A percentile compares a stretch with the other conserved stretches of the same genome.
Evolutionary conservation across 37 sponge, comb jelly and placozoan genomes (phyloP).

Genomic region (Lycopodina hypogea): DNA sequence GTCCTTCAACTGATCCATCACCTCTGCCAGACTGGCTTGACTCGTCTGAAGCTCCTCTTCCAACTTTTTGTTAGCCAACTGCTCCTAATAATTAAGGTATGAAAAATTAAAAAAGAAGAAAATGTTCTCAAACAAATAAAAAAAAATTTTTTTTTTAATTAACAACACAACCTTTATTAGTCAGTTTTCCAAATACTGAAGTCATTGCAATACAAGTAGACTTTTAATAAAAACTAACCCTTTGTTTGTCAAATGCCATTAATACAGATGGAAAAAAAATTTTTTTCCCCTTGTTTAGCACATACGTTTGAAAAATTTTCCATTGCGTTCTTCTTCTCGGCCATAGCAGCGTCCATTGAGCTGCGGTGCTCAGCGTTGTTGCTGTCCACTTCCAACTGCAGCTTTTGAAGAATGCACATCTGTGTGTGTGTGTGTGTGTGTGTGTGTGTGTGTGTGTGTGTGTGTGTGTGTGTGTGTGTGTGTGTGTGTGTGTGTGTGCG

Average conservation of each 20-base stretch:
- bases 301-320: conserved; percentile 3
- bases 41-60: conserved; percentile 23
- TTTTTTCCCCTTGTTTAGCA: too few species aligned
- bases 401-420: conserved; percentile 25
- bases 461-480: too few species aligned
- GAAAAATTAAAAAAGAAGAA: too few species aligned
- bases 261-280: too few species aligned
- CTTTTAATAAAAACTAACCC: too few species aligned
- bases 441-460: too few species aligned
- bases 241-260: too few species aligned
- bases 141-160: neutral
- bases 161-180: neutral
- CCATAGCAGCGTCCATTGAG: neutral
- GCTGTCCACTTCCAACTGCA: conserved; percentile 12
- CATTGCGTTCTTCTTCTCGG: conserved; percentile 26
- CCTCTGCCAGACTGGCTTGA: neutral
- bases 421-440: too few species aligned
- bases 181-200: too few species aligned
- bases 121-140: neutral
- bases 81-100: conserved; percentile 24
- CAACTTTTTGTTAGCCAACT: conserved; percentile 14
- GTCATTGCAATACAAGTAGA: too few species aligned
- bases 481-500: too few species aligned
- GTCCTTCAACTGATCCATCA: conserved; percentile 6
- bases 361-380: conserved; percentile 3